Conservation (phyloP, 1,140 invertebrate species). For the Drosophila arizonae region DNA sequence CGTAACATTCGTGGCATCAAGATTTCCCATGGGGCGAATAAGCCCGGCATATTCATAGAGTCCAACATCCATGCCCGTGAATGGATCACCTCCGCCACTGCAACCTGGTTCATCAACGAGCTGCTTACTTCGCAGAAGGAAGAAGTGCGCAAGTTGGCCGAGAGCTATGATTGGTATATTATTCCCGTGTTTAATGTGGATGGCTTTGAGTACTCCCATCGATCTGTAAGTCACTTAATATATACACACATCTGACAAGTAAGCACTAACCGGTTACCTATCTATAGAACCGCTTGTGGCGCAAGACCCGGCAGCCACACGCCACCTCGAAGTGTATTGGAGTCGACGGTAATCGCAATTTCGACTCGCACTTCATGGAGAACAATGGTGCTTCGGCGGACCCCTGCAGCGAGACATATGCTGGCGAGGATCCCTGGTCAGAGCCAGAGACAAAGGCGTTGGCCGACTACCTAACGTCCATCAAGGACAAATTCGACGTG, state of each 20-base stretch:
- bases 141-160: conserved; percentile 76
- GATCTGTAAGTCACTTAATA: conserved; percentile 53
- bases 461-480: conserved; percentile 84
- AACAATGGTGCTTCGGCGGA: conserved; percentile 62
- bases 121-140: conserved; percentile 76
- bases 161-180: conserved; percentile 86
- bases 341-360: conserved; percentile 88
- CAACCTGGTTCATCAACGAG: conserved; percentile 85
- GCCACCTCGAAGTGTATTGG: conserved; percentile 84
- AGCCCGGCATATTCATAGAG: conserved; percentile 85
- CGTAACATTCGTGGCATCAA: conserved; percentile 85
- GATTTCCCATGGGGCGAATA: conserved; percentile 84
- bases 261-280: neutral
- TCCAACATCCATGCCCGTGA: conserved; percentile 84
- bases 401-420: conserved; percentile 88
- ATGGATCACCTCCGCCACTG: conserved; percentile 86
- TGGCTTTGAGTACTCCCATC: conserved; percentile 87
- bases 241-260: neutral
- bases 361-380: conserved; percentile 86
- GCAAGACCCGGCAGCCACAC: conserved; percentile 83
- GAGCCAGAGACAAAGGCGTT: conserved; percentile 89
- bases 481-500: conserved; percentile 83
- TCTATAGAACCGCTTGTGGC: conserved; percentile 83
- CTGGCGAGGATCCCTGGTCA: conserved; percentile 88
- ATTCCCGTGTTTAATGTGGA: conserved; percentile 89